A percentile compares a stretch with the other conserved stretches of the same genome.
phyloP scores from a whole-genome alignment of 2,113 vertebrate genomes.

The Capra hircus region DNA sequence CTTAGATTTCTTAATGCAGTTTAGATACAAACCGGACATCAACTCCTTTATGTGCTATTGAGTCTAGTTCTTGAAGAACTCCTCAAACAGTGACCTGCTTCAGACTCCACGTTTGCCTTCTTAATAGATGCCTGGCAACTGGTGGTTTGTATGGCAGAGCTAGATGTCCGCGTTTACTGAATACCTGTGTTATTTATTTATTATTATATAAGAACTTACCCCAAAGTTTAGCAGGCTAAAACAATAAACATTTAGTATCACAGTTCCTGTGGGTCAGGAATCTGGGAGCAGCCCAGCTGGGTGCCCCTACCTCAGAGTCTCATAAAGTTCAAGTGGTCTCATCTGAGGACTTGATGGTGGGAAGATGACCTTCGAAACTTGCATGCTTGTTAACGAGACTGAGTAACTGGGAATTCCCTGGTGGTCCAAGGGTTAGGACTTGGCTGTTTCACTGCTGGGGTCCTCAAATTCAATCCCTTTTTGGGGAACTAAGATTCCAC shows the following conservation, averaged over 20 bases:
- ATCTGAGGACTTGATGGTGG: not conserved
- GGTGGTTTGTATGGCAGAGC: not conserved
- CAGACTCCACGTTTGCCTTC: not conserved
- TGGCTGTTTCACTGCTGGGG: not conserved
- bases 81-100: not conserved
- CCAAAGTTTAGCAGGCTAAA: constrained; percentile 22
- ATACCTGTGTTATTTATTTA: not conserved
- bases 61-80: not conserved
- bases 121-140: not conserved
- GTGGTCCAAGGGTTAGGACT: not conserved
- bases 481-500: not conserved
- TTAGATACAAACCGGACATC: not conserved
- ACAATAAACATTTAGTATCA: not conserved
- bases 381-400: not conserved
- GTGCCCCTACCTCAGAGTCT: not conserved
- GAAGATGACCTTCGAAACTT: not conserved
- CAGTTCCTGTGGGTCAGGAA: not conserved
- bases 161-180: not conserved
- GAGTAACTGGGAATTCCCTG: not conserved
- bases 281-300: not conserved
- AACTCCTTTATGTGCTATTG: not conserved
- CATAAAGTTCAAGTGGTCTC: not conserved
- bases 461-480: not conserved
- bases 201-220: not conserved
- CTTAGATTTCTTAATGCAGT: not conserved